Evolutionary conservation across 1,140 invertebrate species (phyloP).

Genomic region (Notospermus geniculatus): DNA sequence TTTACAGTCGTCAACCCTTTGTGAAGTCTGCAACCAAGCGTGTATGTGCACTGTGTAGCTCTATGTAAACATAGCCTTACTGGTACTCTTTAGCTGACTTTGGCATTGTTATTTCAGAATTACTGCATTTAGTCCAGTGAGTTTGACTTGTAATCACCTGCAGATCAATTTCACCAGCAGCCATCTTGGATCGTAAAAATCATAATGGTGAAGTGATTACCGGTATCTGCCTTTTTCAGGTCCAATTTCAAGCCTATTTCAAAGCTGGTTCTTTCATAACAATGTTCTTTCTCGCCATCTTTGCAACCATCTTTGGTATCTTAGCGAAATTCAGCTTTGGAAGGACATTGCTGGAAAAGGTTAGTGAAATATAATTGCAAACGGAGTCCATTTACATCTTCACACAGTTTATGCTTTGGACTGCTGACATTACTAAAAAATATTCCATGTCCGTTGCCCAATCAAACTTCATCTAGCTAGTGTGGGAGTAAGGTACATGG

Average conservation of each 20-base stretch:
- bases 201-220: constrained; percentile 6
- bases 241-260: constrained; percentile 55
- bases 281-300: constrained; percentile 59
- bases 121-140: no score
- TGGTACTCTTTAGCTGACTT: no score
- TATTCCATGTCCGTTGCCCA: no score
- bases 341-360: constrained; percentile 66
- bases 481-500: no score
- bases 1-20: no score
- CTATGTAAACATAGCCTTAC: background rate
- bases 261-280: constrained; percentile 37
- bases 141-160: constrained; percentile 1
- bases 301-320: constrained; percentile 64
- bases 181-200: constrained; percentile 20
- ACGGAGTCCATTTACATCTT: no score
- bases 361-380: constrained; percentile 45
- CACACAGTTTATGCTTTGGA: no score
- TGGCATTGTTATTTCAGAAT: no score
- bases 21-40: constrained; percentile 18
- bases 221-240: constrained; percentile 29
- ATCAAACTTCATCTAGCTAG: no score
- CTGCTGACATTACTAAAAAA: no score
- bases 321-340: constrained; percentile 67
- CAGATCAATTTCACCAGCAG: background rate
- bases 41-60: constrained; percentile 8